Conservation (phyloP, 2,888 invertebrate species). For the Helobdella robusta region DNA sequence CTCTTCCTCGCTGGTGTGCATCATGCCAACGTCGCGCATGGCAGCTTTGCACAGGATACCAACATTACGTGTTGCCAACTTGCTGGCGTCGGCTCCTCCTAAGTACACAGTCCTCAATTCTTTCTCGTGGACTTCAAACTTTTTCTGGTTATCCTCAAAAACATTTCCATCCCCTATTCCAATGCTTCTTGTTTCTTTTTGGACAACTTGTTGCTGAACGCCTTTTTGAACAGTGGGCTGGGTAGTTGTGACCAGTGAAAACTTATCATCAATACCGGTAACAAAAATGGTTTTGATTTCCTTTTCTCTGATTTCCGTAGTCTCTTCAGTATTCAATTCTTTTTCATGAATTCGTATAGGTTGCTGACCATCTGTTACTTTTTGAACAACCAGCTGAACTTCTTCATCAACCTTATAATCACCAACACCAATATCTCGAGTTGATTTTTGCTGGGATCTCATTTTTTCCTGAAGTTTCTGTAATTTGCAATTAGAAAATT, state of each 20-base stretch:
- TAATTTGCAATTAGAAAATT: too few species aligned
- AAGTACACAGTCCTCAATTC: constrained; percentile 47
- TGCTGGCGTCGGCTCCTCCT: constrained; percentile 35
- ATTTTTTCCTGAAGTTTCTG: too few species aligned
- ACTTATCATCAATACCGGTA: constrained; percentile 21
- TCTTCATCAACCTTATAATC: constrained; percentile 37
- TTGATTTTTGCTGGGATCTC: constrained; percentile 35
- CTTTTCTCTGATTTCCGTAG: constrained; percentile 34
- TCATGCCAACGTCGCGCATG: constrained; percentile 37
- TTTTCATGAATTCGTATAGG: constrained; percentile 31
- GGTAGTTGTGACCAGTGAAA: constrained; percentile 2
- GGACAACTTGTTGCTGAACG: background rate
- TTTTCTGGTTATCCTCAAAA: constrained; percentile 34
- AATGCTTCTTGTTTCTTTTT: constrained; percentile 52
- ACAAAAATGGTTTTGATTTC: constrained; percentile 36
- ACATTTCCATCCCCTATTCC: constrained; percentile 57
- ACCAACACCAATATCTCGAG: constrained; percentile 41
- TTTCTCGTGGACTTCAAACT: constrained; percentile 45
- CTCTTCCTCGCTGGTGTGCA: constrained; percentile 42
- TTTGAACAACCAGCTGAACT: background rate
- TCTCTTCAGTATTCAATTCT: constrained; percentile 34
- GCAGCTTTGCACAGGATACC: constrained; percentile 39
- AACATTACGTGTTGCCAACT: constrained; percentile 44
- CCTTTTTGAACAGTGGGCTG: constrained; percentile 11
- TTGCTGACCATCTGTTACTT: constrained; percentile 1